Conservation (phyloP, 30 jellyfish, hydroid and myxozoan genomes). For the Pelagia noctiluca region DNA sequence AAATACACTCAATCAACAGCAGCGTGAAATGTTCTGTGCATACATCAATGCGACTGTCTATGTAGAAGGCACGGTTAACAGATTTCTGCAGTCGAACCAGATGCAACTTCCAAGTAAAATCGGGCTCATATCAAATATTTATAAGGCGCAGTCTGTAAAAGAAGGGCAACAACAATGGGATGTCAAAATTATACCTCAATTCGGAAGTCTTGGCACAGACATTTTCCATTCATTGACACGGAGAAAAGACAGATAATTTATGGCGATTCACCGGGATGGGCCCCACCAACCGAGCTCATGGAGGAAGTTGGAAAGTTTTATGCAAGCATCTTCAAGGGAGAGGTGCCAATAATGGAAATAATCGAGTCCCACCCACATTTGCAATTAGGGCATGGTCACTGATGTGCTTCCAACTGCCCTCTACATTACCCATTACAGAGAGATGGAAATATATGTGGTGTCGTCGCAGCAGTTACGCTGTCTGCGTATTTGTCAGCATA, state of each 20-base stretch:
- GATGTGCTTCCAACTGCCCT: conserved; percentile 15
- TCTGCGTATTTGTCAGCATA: conserved; percentile 15
- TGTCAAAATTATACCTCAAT: background rate
- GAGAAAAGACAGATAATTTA: too few species aligned
- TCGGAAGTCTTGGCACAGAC: background rate
- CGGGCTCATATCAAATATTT: background rate
- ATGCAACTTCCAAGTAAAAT: background rate
- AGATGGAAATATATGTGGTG: background rate
- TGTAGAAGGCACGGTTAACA: background rate
- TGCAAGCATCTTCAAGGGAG: background rate
- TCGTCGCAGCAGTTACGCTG: conserved; percentile 15
- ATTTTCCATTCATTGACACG: background rate
- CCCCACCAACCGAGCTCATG: background rate
- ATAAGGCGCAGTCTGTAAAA: background rate
- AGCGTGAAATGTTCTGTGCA: conserved; percentile 10
- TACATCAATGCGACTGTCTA: background rate
- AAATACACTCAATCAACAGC: conserved; percentile 9
- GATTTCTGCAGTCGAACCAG: background rate
- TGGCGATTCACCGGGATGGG: background rate
- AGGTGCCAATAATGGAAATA: background rate
- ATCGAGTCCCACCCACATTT: background rate
- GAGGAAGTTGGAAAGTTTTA: background rate
- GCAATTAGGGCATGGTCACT: background rate
- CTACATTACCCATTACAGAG: conserved; percentile 21
- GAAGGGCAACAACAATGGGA: background rate